Evolutionary conservation across 2,797 vertebrate species (phyloP).

Genomic region (Anguilla anguilla): DNA sequence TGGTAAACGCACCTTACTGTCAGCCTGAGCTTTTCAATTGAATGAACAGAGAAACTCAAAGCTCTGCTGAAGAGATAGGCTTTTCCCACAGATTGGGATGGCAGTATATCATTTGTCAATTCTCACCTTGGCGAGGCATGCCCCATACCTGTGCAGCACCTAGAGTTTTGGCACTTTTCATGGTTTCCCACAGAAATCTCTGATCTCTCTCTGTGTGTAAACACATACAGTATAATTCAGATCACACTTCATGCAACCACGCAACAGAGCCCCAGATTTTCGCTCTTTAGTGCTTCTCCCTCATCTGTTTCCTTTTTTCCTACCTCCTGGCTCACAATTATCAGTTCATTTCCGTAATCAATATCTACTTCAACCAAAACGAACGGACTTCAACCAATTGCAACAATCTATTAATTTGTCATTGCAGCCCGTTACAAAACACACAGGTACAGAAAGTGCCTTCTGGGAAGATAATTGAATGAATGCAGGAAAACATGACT

Average conservation of each 20-base stretch:
- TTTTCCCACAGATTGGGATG: background rate
- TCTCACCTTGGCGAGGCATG: background rate
- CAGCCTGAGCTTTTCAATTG: background rate
- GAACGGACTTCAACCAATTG: background rate
- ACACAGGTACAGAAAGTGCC: background rate
- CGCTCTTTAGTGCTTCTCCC: background rate
- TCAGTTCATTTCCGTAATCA: background rate
- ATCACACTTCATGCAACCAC: background rate
- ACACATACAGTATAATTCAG: background rate
- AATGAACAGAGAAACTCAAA: background rate
- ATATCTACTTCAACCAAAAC: background rate
- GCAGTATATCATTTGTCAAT: background rate
- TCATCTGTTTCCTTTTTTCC: background rate
- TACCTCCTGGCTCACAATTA: background rate
- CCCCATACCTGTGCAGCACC: background rate
- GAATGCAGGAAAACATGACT: background rate
- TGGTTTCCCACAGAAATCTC: background rate
- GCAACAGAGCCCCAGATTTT: background rate
- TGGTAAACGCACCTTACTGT: background rate
- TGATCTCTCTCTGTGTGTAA: background rate
- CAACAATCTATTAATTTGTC: slow-evolving; percentile 16
- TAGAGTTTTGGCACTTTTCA: background rate
- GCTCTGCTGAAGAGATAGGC: background rate
- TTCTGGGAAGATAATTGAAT: background rate
- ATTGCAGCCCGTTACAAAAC: background rate